A percentile compares a stretch with the other conserved stretches of the same genome.
phyloP scores from a whole-genome alignment of 2,888 invertebrate species.

The Drosophila prolongata region DNA sequence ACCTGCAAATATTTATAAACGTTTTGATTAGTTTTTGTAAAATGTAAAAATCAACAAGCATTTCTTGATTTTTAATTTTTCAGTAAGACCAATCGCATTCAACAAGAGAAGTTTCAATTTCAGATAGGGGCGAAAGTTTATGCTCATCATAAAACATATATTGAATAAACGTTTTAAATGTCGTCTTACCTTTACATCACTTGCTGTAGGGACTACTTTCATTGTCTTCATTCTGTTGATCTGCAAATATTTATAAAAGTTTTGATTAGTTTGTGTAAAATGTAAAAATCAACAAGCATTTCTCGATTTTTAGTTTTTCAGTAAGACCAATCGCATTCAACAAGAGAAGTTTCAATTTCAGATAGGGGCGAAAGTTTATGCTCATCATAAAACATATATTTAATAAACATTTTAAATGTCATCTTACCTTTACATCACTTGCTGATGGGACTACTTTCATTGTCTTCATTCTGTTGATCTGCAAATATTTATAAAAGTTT shows the following conservation, averaged over 20 bases:
- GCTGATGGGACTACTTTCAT: background rate
- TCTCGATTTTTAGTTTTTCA: constrained; percentile 29
- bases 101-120: constrained; percentile 73
- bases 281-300: no score
- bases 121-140: constrained; percentile 80
- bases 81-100: constrained; percentile 81
- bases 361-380: constrained; percentile 78
- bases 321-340: constrained; percentile 81
- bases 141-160: constrained; percentile 24
- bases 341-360: constrained; percentile 74
- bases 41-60: no score
- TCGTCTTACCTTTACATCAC: background rate
- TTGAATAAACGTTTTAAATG: background rate
- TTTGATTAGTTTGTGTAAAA: no score
- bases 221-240: background rate
- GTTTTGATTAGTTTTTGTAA: no score
- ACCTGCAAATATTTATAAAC: no score
- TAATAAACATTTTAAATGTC: background rate
- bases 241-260: background rate
- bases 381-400: constrained; percentile 18
- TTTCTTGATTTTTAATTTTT: no score
- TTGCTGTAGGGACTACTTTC: background rate
- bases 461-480: background rate
- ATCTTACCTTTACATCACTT: background rate
- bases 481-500: background rate